Evolutionary conservation across 2,888 invertebrate species (phyloP).

Genomic region (Drosophila mimica): DNA sequence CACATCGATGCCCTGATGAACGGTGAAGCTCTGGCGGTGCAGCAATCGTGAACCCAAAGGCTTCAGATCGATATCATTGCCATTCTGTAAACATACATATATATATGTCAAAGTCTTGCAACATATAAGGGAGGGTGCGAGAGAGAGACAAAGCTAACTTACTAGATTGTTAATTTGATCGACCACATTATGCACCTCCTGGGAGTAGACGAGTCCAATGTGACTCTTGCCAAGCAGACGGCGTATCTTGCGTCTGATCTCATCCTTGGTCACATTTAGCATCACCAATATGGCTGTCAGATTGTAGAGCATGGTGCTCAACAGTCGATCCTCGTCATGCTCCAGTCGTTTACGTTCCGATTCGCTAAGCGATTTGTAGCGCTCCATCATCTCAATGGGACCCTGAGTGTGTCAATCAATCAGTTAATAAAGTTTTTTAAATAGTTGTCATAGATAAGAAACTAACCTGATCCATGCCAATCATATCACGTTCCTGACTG

Average conservation of each 20-base stretch:
- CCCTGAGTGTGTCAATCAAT: slow-evolving; percentile 86
- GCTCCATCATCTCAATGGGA: slow-evolving; percentile 99
- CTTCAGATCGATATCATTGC: slow-evolving; percentile 98
- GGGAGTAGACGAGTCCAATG: slow-evolving; percentile 98
- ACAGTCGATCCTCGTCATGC: slow-evolving; percentile 97
- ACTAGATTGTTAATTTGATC: slow-evolving; percentile 98
- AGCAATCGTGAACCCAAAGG: slow-evolving; percentile 96
- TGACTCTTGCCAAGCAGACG: slow-evolving; percentile 98
- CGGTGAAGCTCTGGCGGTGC: slow-evolving; percentile 98
- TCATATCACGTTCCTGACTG: slow-evolving; percentile 98
- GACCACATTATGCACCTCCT: slow-evolving; percentile 97
- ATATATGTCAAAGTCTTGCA: background rate
- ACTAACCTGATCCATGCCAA: slow-evolving; percentile 97
- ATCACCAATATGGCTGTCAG: slow-evolving; percentile 97
- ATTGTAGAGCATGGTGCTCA: slow-evolving; percentile 98
- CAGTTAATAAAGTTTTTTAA: background rate
- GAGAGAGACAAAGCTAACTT: slow-evolving; percentile 82
- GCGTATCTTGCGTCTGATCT: slow-evolving; percentile 93
- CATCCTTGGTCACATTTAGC: slow-evolving; percentile 93
- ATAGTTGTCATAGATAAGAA: background rate
- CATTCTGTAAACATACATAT: slow-evolving; percentile 88
- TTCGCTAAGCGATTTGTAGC: slow-evolving; percentile 96
- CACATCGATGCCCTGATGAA: slow-evolving; percentile 97
- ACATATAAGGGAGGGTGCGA: background rate
- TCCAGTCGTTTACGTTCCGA: slow-evolving; percentile 97